Evolutionary conservation across 2,888 invertebrate genomes (phyloP).

Genomic region (Himalopsyche kuldschensis): DNA sequence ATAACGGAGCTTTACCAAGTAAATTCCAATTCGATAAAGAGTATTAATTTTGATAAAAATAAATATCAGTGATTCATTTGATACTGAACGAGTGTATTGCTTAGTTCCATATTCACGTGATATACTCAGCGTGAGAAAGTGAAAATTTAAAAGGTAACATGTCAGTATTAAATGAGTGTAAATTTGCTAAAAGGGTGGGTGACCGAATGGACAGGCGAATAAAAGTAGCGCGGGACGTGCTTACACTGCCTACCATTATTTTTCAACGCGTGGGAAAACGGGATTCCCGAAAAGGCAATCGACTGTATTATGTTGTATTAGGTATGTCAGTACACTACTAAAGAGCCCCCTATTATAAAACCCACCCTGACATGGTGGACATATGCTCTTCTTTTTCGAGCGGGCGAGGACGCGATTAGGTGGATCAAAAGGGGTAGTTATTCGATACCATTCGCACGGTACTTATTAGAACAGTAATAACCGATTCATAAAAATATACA

Average conservation of each 20-base stretch:
- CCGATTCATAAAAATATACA: background rate
- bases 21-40: too few relatives aligned
- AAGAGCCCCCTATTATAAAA: background rate
- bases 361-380: background rate
- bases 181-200: slow-evolving; percentile 14
- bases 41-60: too few relatives aligned
- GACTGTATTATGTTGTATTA: slow-evolving; percentile 7
- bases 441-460: background rate
- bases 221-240: slow-evolving; percentile 3
- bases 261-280: slow-evolving; percentile 28
- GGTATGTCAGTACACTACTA: background rate
- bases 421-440: background rate
- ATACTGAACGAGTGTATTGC: too few relatives aligned
- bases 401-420: background rate
- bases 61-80: too few relatives aligned
- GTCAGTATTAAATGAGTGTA: slow-evolving; percentile 3
- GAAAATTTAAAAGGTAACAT: background rate
- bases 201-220: background rate
- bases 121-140: slow-evolving; percentile 11
- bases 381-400: background rate
- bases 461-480: background rate
- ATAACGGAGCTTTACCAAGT: too few relatives aligned
- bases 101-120: background rate
- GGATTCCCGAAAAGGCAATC: slow-evolving; percentile 26
- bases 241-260: background rate